phyloP scores from a whole-genome alignment of 1,140 invertebrate genomes.

The Aphaenogaster ashmeadi region DNA sequence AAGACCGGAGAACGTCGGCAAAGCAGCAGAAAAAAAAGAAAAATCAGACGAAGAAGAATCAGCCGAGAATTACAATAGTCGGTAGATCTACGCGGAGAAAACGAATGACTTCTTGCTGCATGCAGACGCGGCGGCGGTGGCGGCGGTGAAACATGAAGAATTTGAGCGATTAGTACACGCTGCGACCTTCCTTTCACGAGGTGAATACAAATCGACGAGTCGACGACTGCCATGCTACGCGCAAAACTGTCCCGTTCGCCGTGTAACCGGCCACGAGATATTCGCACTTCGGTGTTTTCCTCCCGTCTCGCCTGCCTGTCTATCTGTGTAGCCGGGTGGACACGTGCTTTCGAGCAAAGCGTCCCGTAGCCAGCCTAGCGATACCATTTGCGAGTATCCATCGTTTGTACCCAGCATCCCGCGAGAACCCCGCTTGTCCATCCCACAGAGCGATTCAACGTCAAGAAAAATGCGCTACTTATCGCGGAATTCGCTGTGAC shows the following conservation, averaged over 20 bases:
- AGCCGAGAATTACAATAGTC: slow-evolving; percentile 43
- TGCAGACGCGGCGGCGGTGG: not conserved
- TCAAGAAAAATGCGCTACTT: not conserved
- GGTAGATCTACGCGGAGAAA: slow-evolving; percentile 36
- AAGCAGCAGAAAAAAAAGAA: not conserved
- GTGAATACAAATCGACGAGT: slow-evolving; percentile 62
- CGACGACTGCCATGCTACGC: slow-evolving; percentile 56
- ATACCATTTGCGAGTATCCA: not conserved
- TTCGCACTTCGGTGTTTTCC: slow-evolving; percentile 39
- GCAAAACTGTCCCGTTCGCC: slow-evolving; percentile 4
- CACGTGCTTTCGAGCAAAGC: slow-evolving; percentile 2
- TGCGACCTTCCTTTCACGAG: slow-evolving; percentile 68
- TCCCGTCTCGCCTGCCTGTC: not conserved
- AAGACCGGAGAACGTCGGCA: not conserved
- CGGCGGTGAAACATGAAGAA: slow-evolving; percentile 49
- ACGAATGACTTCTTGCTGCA: slow-evolving; percentile 36
- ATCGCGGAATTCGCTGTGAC: not conserved
- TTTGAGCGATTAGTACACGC: slow-evolving; percentile 63
- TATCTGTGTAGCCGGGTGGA: not conserved
- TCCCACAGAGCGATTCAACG: too few species aligned
- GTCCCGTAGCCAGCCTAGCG: not conserved
- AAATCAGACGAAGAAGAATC: not conserved
- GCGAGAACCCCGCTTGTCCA: not conserved
- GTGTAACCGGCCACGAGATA: slow-evolving; percentile 34
- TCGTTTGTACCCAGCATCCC: not conserved